phyloP scores from a whole-genome alignment of 1,140 invertebrate genomes.

The Zaprionus vittiger region DNA sequence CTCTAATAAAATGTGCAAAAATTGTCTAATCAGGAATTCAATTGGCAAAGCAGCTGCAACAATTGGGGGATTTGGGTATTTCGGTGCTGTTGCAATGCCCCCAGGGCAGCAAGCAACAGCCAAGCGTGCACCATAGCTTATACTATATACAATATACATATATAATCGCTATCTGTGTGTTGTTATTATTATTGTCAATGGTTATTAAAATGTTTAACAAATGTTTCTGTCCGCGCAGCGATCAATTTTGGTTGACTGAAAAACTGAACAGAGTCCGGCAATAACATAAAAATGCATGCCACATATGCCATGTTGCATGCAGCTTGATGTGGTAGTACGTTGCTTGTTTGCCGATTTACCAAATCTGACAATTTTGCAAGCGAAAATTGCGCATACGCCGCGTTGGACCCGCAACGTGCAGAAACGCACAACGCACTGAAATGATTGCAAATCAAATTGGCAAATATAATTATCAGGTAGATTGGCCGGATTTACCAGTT shows the following conservation, averaged over 20 bases:
- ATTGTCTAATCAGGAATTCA: constrained; percentile 31
- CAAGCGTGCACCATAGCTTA: neutral
- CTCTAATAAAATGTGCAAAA: constrained; percentile 18
- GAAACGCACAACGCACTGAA: constrained; percentile 29
- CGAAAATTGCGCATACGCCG: constrained; percentile 68
- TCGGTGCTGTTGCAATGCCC: constrained; percentile 23
- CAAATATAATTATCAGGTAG: constrained; percentile 69
- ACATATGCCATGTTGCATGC: constrained; percentile 66
- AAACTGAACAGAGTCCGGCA: constrained; percentile 47
- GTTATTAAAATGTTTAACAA: constrained; percentile 80
- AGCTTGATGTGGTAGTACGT: constrained; percentile 18
- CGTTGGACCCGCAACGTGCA: constrained; percentile 52
- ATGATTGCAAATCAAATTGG: constrained; percentile 67
- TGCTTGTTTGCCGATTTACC: constrained; percentile 32
- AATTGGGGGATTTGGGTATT: constrained; percentile 26
- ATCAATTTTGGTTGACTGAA: constrained; percentile 49
- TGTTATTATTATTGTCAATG: constrained; percentile 59
- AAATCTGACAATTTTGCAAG: constrained; percentile 30
- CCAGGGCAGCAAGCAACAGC: constrained; percentile 5
- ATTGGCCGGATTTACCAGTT: constrained; percentile 52
- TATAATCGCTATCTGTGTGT: constrained; percentile 33
- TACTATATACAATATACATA: neutral
- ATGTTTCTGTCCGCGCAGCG: constrained; percentile 63
- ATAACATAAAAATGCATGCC: constrained; percentile 72
- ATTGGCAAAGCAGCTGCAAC: constrained; percentile 34